Base-by-base conservation (phyloP, 2,113 vertebrate genomes). In the Noctilio leporinus region DNA sequence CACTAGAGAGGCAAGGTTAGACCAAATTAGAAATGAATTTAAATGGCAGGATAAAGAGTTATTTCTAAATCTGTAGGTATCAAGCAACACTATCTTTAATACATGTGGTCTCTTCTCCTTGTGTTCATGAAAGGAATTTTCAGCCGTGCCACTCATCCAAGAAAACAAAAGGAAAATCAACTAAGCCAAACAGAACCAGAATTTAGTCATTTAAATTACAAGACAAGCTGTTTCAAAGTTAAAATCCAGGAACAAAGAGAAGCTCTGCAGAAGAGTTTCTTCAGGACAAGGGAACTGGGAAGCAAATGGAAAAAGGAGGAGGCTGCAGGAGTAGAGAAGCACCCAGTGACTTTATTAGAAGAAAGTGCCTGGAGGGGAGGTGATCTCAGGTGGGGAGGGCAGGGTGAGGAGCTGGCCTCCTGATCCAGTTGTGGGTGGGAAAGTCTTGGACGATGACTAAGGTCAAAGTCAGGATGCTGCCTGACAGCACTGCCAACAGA, bases 141-240 rank as follows among this genome's bases (percentile, higher is more conserved):
- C 20, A 59, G 22, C 10, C 33, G 40, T 22, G 19, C 14, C 3
- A 35, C 16, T 73, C 7, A 80, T 80, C 49, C 26, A 72, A 59
- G 49, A 70, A 62, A 75, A 7, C 4, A n/a, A 84, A 83, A 55
- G 53, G 5, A 70, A 51, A 87, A 8, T 43, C 30, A 86, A 57
- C 38, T 2, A 80, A 51, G 16, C 19, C 19, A 64, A 8, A n/a
- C 0, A 53, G 15, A 94, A 17, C 2, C 3, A 78, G 24, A 30
- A 2, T 15, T 38, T 20, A 38, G 4, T 45, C 20, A 59, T 91
- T 49, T 22, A 26, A 91, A 88, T 81, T 30, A 55, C 20, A 93
- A 90, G 84, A 38, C 0, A 92, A 87, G 14, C 4, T 57, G 47
- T 9, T 9, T 87, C 47, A 92, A 93, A 89, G 47, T 83, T 53